A percentile compares a stretch with the other conserved stretches of the same genome.
Conservation (phyloP, 2,888 invertebrate species). For the Coremacera marginata region DNA sequence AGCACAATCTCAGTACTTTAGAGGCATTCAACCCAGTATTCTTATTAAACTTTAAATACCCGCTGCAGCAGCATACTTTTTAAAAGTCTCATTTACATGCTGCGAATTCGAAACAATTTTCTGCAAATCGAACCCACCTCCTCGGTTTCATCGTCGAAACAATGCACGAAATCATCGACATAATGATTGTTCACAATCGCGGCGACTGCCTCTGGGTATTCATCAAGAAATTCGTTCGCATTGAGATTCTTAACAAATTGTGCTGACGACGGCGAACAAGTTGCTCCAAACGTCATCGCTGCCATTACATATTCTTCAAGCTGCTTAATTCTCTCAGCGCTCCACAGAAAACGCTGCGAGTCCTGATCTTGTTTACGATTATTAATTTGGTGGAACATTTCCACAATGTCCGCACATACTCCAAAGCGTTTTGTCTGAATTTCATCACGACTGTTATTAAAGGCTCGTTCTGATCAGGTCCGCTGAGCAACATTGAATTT, state of each 20-base stretch:
- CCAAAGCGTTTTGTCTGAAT: constrained; percentile 52
- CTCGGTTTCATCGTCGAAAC: constrained; percentile 21
- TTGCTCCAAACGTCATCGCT: constrained; percentile 47
- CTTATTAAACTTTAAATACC: background rate
- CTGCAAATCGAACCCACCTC: constrained; percentile 35
- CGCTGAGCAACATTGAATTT: constrained; percentile 51
- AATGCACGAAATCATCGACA: constrained; percentile 36
- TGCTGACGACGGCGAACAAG: constrained; percentile 37
- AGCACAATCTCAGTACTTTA: constrained; percentile 36
- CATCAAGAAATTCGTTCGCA: constrained; percentile 29
- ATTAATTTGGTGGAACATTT: constrained; percentile 60
- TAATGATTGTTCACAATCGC: constrained; percentile 44
- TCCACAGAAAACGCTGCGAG: constrained; percentile 45
- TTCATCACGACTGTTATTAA: constrained; percentile 53
- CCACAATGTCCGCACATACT: constrained; percentile 55
- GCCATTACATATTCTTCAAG: constrained; percentile 46
- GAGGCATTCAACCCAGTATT: background rate
- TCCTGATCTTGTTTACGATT: constrained; percentile 52
- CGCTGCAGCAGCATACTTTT: too few relatives aligned
- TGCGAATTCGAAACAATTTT: constrained; percentile 37
- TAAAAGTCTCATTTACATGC: too few relatives aligned
- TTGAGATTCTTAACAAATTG: constrained; percentile 46
- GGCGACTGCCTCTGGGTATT: constrained; percentile 37
- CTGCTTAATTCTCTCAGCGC: background rate
- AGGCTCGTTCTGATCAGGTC: constrained; percentile 53